Base-by-base conservation (phyloP, 1,140 invertebrate species). In the Procambarus clarkii region DNA sequence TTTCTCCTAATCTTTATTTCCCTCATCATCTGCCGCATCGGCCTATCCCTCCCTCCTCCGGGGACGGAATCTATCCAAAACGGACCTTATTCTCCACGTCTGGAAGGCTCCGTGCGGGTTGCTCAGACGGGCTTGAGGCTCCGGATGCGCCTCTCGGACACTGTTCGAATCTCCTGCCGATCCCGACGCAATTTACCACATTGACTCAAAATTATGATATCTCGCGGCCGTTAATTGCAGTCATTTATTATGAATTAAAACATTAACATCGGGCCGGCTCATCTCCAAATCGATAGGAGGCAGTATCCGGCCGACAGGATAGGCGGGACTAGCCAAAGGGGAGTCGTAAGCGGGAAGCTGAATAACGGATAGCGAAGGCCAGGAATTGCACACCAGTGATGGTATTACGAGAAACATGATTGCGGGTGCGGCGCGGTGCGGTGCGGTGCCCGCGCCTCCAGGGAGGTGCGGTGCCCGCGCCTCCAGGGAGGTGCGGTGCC, bases 161-260 rank as follows among this genome's bases (percentile, higher is more conserved):
- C 58, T 78, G 60, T 92, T 92, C 86, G 91, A 88, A 88, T 92
- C 91, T 83, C 71, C 91, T 69, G 50, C 15, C 91, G 48, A 85
- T 88, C 91, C 91, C 71, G 77, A 81, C 80, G 71, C 91, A 88
- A 92, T 92, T 92, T 92, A 92, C 91, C 86, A 85, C 91, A 92
- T 92, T 92, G 91, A 92, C 91, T 92, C 64, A 92, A 78, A 92
- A 92, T 92, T 92, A 92, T 92, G 91, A 92, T 92, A 92, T 92
- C 91, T 92, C 80, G 78, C 69, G 71, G 91, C 86, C 80, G 91
- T 92, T 92, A 92, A 92, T 92, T 92, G 91, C 86, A 84, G 86
- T 92, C 91, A 92, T 92, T 92, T 92, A 92, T 92, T 92, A 92
- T 92, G 91, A 92, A 92, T 92, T 92, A 92, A 92, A 92, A 92